phyloP scores from a whole-genome alignment of 1,140 invertebrate species.

The Ditylenchus dipsaci region DNA sequence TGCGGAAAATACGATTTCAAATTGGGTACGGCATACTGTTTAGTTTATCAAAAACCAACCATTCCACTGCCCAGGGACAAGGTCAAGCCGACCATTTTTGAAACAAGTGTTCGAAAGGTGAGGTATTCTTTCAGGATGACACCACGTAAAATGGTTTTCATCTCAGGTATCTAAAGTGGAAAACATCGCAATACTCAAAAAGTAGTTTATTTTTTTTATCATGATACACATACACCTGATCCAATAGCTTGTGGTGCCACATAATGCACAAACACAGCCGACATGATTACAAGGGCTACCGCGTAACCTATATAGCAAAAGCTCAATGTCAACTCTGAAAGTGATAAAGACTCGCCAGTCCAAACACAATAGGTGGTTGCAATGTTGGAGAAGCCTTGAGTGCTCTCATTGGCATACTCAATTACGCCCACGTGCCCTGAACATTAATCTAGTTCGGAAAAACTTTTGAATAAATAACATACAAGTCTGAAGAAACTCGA shows the following conservation, averaged over 20 bases:
- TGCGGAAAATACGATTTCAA: too few species aligned
- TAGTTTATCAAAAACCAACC: neutral
- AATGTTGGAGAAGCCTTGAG: neutral
- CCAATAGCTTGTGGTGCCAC: slow-evolving; percentile 63
- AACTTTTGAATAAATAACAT: too few species aligned
- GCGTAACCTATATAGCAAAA: slow-evolving; percentile 49
- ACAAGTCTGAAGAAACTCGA: slow-evolving; percentile 66
- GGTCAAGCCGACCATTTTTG: slow-evolving; percentile 89
- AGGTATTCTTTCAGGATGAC: slow-evolving; percentile 95
- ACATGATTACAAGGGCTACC: slow-evolving; percentile 60
- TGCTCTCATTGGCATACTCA: neutral
- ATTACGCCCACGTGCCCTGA: neutral
- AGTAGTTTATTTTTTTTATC: too few species aligned
- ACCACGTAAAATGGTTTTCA: slow-evolving; percentile 91
- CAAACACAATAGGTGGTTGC: neutral
- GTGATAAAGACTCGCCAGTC: neutral
- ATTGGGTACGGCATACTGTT: too few species aligned
- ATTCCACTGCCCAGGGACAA: slow-evolving; percentile 89
- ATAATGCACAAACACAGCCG: slow-evolving; percentile 61
- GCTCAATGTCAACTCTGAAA: neutral
- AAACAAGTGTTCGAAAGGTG: slow-evolving; percentile 85
- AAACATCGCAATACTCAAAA: too few species aligned
- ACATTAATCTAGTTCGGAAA: too few species aligned
- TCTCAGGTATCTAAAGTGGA: slow-evolving; percentile 76
- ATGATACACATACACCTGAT: slow-evolving; percentile 66